Evolutionary conservation across 1,140 invertebrate species (phyloP).

Genomic region (Drosophila nasuta): DNA sequence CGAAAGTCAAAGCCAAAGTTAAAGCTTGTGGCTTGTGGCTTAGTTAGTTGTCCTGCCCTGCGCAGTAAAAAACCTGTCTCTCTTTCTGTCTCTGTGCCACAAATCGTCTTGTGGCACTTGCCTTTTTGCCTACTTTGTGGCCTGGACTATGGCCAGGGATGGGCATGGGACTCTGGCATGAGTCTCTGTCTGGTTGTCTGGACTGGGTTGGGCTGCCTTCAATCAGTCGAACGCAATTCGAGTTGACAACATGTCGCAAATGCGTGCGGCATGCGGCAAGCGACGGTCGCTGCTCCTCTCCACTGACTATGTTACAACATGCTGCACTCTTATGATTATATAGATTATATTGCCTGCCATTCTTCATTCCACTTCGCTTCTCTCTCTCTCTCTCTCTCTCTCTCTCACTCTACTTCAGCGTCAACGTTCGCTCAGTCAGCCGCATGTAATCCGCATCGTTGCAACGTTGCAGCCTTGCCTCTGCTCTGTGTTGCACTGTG

Average conservation of each 20-base stretch:
- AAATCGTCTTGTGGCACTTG: conserved; percentile 54
- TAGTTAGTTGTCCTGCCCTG: conserved; percentile 18
- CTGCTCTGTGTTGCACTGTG: conserved; percentile 38
- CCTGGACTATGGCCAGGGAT: conserved; percentile 45
- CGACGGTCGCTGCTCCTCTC: background rate
- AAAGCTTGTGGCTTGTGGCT: background rate
- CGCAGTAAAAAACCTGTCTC: conserved; percentile 61
- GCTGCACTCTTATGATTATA: conserved; percentile 80
- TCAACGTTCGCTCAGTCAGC: conserved; percentile 48
- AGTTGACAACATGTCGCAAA: conserved; percentile 83
- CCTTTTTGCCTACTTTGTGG: conserved; percentile 73
- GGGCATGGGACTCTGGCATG: conserved; percentile 1
- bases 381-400: background rate
- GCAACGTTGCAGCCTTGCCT: background rate
- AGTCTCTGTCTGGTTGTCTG: conserved; percentile 17
- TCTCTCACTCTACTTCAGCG: conserved; percentile 13
- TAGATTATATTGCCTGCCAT: conserved; percentile 72
- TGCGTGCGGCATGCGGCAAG: conserved; percentile 47
- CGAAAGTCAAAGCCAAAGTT: conserved; percentile 36
- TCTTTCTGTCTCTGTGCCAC: conserved; percentile 20
- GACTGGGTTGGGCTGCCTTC: conserved; percentile 60
- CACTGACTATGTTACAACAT: conserved; percentile 64
- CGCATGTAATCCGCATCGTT: conserved; percentile 66
- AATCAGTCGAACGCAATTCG: conserved; percentile 82
- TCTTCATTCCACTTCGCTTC: conserved; percentile 5